A percentile compares a stretch with the other conserved stretches of the same genome.
phyloP scores from a whole-genome alignment of 2,888 invertebrate genomes.

The Chloromyia formosa region DNA sequence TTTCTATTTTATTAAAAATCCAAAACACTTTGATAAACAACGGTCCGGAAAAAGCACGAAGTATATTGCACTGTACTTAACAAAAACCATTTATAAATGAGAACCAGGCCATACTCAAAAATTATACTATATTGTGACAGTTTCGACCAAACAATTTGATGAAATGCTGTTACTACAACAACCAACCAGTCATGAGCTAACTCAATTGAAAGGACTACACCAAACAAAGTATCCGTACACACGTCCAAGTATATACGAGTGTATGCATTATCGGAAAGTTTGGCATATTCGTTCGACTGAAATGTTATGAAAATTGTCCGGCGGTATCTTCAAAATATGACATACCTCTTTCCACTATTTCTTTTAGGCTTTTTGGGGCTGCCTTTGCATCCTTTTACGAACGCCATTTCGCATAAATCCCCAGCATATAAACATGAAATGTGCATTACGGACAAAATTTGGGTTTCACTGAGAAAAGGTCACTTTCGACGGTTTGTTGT shows the following conservation, averaged over 20 bases:
- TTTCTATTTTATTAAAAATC: not conserved
- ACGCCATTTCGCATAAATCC: too few relatives aligned
- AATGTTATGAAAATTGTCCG: not conserved
- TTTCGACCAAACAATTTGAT: conserved; percentile 11
- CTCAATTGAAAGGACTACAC: not conserved
- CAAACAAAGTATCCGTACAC: too few relatives aligned
- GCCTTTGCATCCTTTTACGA: too few relatives aligned
- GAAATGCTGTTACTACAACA: not conserved
- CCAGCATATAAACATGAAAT: conserved; percentile 15
- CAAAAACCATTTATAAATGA: too few relatives aligned
- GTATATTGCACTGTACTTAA: conserved; percentile 10
- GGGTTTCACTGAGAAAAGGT: conserved; percentile 9
- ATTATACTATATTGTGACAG: not conserved
- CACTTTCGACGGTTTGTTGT: conserved; percentile 2
- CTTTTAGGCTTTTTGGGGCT: too few relatives aligned
- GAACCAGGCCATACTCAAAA: too few relatives aligned
- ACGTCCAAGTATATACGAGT: too few relatives aligned
- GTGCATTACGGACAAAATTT: conserved; percentile 11
- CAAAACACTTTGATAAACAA: not conserved
- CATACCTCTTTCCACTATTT: not conserved
- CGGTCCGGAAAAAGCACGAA: not conserved
- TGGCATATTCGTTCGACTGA: not conserved
- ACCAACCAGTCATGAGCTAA: not conserved
- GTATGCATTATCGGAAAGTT: too few relatives aligned
- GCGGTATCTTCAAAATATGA: not conserved